phyloP scores from a whole-genome alignment of 1,140 invertebrate genomes.

The Drosophila sucinea region DNA sequence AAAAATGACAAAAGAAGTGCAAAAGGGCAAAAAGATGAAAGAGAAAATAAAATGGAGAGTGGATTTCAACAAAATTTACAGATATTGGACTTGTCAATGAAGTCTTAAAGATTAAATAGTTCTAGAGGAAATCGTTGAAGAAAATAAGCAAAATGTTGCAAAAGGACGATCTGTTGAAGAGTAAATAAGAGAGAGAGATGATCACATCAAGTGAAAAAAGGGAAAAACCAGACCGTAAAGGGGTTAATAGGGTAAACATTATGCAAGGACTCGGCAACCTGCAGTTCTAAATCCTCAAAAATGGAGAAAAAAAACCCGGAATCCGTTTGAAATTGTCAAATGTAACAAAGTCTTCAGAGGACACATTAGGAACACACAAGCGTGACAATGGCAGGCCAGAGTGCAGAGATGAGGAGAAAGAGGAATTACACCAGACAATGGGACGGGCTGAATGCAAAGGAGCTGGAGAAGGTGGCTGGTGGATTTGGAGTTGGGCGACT shows the following conservation, averaged over 20 bases:
- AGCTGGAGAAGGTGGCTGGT: not conserved
- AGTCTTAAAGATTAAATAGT: not conserved
- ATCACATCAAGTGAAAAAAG: no score
- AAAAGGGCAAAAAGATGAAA: not conserved
- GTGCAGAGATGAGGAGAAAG: slow-evolving; percentile 35
- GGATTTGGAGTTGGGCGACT: not conserved
- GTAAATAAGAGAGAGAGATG: not conserved
- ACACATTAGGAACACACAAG: slow-evolving; percentile 58
- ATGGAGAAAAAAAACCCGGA: not conserved
- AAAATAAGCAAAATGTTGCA: not conserved
- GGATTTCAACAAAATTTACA: slow-evolving; percentile 2
- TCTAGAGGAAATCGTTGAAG: not conserved
- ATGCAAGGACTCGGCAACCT: not conserved
- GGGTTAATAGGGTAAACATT: no score
- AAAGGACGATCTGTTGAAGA: not conserved
- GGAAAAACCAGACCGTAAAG: no score
- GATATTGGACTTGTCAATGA: not conserved
- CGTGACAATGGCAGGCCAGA: slow-evolving; percentile 42
- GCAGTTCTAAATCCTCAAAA: not conserved
- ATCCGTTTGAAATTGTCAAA: slow-evolving; percentile 59
- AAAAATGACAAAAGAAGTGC: not conserved
- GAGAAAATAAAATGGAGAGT: not conserved
- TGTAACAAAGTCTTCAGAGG: slow-evolving; percentile 39
- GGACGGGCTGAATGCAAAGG: slow-evolving; percentile 21
- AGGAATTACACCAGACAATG: slow-evolving; percentile 35